Evolutionary conservation across 2,888 invertebrate genomes (phyloP), one percentile per base, ranked within the genome.

Genomic region (Aphodius granarius): DNA sequence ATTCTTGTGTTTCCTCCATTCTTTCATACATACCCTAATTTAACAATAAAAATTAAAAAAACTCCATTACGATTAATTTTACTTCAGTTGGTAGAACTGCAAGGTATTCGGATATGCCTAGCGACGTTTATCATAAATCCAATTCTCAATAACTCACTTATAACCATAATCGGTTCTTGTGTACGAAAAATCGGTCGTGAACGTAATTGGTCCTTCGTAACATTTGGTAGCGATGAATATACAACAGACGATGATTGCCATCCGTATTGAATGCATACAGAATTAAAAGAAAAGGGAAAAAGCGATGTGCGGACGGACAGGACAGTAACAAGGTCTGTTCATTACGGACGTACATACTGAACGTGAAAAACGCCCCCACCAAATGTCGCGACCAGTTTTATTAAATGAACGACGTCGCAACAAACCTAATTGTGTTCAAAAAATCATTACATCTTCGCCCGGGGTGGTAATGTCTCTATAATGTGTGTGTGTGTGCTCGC

Each of bases 371-470:
- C 75, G 75, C 76, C 76, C 73, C 74, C 76, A 20, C 81, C 82
- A 83, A 83, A 83, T 83, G 85, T 85, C 85, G 78, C 78, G 75
- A 76, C 76, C 68, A 68, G 19, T 75, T 74, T 81, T 83, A 85
- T 84, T 86, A 84, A 85, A 85, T 86, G 85, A 84, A 65, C 68
- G 22, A 84, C 81, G 83, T 84, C 84, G 84, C 85, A 86, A 86
- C 86, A 86, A 86, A 86, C 86, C 86, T 86, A 87, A 87, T 86
- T 86, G 86, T 84, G 86, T 86, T 86, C 85, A 86, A 87, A 87
- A 87, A 87, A 86, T 87, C 87, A 87, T 87, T 87, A 86, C 85
- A 84, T 81, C 79, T 78, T 82, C 84, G 86, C 86, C 84, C 81
- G 84, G 85, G 86, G 86, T 84, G 85, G 83, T 83, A 85, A 86